Evolutionary conservation across 2,113 vertebrate species (phyloP).

Genomic region (Sebastes fasciatus): DNA sequence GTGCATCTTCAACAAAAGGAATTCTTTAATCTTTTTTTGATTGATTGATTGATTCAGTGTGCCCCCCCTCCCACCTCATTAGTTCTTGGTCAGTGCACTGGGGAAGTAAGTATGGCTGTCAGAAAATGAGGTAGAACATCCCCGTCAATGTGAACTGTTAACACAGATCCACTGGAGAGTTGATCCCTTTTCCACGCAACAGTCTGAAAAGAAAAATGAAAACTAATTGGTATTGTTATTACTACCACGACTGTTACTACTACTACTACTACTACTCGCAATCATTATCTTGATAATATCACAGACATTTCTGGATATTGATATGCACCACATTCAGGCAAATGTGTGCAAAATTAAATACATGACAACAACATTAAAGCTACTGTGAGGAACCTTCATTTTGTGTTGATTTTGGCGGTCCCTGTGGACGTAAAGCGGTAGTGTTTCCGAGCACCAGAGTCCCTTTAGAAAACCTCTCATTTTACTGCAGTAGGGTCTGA

Average conservation of each 20-base stretch:
- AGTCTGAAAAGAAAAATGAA: constrained; percentile 22
- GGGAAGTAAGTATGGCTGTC: constrained; percentile 11
- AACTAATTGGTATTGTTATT: background rate
- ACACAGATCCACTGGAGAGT: constrained; percentile 7
- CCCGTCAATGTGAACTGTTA: background rate
- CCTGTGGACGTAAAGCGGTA: background rate
- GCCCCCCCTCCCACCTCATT: background rate
- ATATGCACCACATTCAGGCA: background rate
- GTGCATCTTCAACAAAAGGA: background rate
- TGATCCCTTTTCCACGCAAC: constrained; percentile 60
- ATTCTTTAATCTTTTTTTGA: background rate
- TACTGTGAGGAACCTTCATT: background rate
- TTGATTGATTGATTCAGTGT: background rate
- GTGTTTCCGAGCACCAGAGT: background rate
- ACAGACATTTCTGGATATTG: background rate
- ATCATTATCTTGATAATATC: background rate
- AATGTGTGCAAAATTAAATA: background rate
- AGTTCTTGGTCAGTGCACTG: constrained; percentile 4
- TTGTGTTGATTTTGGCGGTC: background rate
- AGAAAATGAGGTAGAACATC: constrained; percentile 41
- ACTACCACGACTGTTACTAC: background rate
- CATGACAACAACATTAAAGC: background rate
- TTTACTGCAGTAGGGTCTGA: too few species aligned
- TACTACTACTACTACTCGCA: background rate
- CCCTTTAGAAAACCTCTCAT: background rate